Evolutionary conservation across 2,888 invertebrate species (phyloP).

Genomic region (Timema podura): DNA sequence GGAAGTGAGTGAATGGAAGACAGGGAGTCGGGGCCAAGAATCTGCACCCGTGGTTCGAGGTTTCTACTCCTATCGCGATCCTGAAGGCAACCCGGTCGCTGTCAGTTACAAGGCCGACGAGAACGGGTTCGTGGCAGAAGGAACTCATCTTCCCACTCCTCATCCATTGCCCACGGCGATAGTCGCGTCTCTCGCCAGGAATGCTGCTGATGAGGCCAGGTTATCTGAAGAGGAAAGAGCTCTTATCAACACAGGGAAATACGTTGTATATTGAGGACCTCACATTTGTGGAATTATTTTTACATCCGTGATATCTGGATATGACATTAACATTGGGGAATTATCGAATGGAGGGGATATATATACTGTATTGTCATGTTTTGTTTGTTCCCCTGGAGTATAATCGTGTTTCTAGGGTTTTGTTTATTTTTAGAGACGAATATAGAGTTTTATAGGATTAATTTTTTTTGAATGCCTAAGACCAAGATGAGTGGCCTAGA

Average conservation of each 20-base stretch:
- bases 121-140: conserved; percentile 28
- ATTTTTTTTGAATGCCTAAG: too few relatives aligned
- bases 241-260: conserved; percentile 28
- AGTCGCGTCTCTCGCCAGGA: conserved; percentile 29
- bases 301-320: too few relatives aligned
- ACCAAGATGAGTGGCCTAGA: too few relatives aligned
- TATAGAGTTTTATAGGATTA: too few relatives aligned
- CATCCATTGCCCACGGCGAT: conserved; percentile 29
- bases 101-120: conserved; percentile 26
- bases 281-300: too few relatives aligned
- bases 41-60: conserved; percentile 24
- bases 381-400: too few relatives aligned
- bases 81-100: conserved; percentile 27
- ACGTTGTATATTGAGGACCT: conserved; percentile 20
- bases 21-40: conserved; percentile 26
- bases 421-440: too few relatives aligned
- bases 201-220: conserved; percentile 30
- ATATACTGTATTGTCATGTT: too few relatives aligned
- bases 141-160: conserved; percentile 26
- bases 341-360: too few relatives aligned
- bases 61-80: conserved; percentile 30
- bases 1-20: conserved; percentile 27
- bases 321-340: too few relatives aligned
- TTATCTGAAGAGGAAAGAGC: conserved; percentile 26
- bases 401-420: too few relatives aligned